Base-by-base conservation (phyloP, 2,113 vertebrate genomes). In the Ranitomeya imitator region DNA sequence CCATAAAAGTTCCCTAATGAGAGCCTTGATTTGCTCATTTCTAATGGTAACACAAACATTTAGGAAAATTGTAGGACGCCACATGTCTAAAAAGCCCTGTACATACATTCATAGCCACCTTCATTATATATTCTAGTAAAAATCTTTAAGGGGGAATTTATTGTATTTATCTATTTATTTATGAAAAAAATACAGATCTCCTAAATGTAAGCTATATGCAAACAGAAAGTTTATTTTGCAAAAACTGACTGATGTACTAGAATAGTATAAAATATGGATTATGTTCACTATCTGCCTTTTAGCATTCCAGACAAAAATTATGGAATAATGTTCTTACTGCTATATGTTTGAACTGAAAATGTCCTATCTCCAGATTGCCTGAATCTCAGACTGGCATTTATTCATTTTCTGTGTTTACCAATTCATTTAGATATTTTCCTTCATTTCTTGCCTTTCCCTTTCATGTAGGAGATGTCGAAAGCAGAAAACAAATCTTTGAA, bases 361-460 rank as follows among this genome's bases (percentile, higher is more conserved):
- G 31, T 69, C 54, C 54, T 54, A 84, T 69, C 61, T 74, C 69
- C 80, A n/a, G 6, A 60, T n/a, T 65, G 74, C 76, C 60, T 54
- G 65, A 85, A 77, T 78, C 60, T 55, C 52, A 37, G 78, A 18
- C 54, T 80, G 65, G 65, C 77, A 87, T 87, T 18, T 81, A 87
- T 87, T 79, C 86, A 87, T 87, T n/a, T 65, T 79, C 14, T 79
- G 69, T 87, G 61, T 87, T 79, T 80, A 87, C 61, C 19, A 86
- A 55, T 86, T 52, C 45, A 80, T 87, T 80, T 71, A 69, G 23
- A 85, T 71, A 67, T 59, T 69, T 69, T 85, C 11, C 67, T 79
- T 77, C 13, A 77, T 65, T 74, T 23, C 60, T 83, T 83, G 12
- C 69, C 81, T 60, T 87, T 87, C 59, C 26, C 26, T 83, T 69